Evolutionary conservation across 2,888 invertebrate genomes (phyloP), one percentile per base, ranked within the genome.

Genomic region (Ormyrus pomaceus): DNA sequence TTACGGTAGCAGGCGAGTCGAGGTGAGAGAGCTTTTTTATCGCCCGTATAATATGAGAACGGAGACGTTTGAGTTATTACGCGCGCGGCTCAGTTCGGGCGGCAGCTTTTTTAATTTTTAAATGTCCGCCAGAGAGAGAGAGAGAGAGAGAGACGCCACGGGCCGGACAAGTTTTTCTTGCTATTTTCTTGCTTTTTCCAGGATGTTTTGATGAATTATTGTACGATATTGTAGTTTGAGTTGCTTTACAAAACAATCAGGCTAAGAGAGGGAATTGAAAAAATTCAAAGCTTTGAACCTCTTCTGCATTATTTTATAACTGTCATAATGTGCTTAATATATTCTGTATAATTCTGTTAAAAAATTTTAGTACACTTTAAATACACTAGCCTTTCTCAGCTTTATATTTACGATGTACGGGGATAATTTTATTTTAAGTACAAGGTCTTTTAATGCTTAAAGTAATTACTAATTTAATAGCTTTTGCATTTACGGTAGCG

Each of bases 41-140:
- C 65, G 66, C 74, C 56, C 70, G 69, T 61, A 71, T 78, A 81
- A 81, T 77, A 64, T 69, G 77, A 66, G 74, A 71, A 74, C 56
- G 72, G 70, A 70, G 66, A 68, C 72, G 76, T 76, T 80, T 77
- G 72, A 80, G 77, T 77, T 80, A 77, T 80, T 69, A 69, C 76
- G 72, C 65, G 66, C 34, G 34, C 34, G 19, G 50, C 45, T 19
- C 34, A 3, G 45, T 13, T 64, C n/a, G 62, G 51, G 61, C n/a
- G 11, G n/a, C 11, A 5, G n/a, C 53, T 77, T 79, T 73, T 34
- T 77, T 71, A 58, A 71, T 71, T 77, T 71, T 70, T 55, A 13
- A 58, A 51, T 11, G 50, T 5, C 34, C 11, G 74, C 48, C 10
- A 4, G 34, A 4, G 34, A 34, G 34, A 34, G 34, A 19, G 34